phyloP scores from a whole-genome alignment of 2,888 invertebrate species.

The Sphaeridia pumilis region DNA sequence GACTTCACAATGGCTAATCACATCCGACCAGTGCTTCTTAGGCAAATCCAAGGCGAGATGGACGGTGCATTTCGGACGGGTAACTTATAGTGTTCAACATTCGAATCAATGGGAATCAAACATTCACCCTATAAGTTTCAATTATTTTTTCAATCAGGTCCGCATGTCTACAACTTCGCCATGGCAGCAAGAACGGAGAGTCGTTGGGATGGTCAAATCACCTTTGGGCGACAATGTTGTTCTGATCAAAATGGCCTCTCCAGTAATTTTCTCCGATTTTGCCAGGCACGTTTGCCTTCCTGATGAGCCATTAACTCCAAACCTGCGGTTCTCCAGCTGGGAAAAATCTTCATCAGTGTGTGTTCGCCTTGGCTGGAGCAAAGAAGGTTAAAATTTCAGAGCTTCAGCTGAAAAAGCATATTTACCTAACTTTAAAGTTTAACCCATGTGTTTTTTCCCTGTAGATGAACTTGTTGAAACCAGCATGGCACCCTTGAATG shows the following conservation, averaged over 20 bases:
- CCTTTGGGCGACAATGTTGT: slow-evolving; percentile 81
- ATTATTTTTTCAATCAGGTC: too few relatives aligned
- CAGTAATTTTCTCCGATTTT: slow-evolving; percentile 64
- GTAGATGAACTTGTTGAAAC: slow-evolving; percentile 35
- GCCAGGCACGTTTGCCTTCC: slow-evolving; percentile 71
- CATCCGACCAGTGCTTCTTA: slow-evolving; percentile 77
- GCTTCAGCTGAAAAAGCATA: too few relatives aligned
- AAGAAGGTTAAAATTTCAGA: slow-evolving; percentile 61
- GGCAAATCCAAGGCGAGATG: slow-evolving; percentile 40
- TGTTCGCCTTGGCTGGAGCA: slow-evolving; percentile 75
- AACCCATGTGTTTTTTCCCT: too few relatives aligned
- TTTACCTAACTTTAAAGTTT: too few relatives aligned
- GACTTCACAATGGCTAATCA: slow-evolving; percentile 69
- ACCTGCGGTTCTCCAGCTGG: slow-evolving; percentile 37
- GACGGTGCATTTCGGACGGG: slow-evolving; percentile 33
- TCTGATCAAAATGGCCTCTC: slow-evolving; percentile 63
- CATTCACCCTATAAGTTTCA: too few relatives aligned
- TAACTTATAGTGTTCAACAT: too few relatives aligned
- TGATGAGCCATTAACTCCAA: slow-evolving; percentile 43
- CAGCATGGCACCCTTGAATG: slow-evolving; percentile 28
- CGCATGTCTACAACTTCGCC: slow-evolving; percentile 67
- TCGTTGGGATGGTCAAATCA: slow-evolving; percentile 72
- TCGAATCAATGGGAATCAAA: too few relatives aligned
- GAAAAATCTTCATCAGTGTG: slow-evolving; percentile 42
- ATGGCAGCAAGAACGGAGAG: slow-evolving; percentile 64